These are phyloP conservation scores for Andrena flavipes DNA, from an alignment of 2,888 invertebrate species.

Conservation along the genomic window DNA sequence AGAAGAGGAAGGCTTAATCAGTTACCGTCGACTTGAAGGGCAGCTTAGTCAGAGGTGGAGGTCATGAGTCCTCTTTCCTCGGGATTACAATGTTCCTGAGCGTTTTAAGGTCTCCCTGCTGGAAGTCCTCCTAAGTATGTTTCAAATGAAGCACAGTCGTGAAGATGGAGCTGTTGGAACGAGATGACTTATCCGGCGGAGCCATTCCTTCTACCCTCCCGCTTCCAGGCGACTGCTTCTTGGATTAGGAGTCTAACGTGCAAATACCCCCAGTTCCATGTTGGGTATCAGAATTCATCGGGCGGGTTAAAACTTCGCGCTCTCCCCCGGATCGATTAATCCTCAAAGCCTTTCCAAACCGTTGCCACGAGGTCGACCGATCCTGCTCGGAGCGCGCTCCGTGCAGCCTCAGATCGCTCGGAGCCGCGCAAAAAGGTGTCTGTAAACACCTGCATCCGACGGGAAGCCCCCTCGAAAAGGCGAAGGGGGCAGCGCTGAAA, in stretches of 20 bases:
- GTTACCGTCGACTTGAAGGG: slow-evolving; percentile 17
- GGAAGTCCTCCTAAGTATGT: slow-evolving; percentile 7
- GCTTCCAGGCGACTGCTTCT: not conserved
- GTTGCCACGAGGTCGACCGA: slow-evolving; percentile 44
- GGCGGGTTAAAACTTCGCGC: not conserved
- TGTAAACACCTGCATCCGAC: slow-evolving; percentile 42
- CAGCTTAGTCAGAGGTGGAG: not conserved
- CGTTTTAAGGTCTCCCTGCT: not conserved
- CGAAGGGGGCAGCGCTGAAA: slow-evolving; percentile 19
- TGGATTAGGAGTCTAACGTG: not conserved
- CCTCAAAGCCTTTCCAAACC: slow-evolving; percentile 5
- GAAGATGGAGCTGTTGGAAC: not conserved
- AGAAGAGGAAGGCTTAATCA: slow-evolving; percentile 40
- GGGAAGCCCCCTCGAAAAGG: slow-evolving; percentile 22
- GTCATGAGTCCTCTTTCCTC: not conserved
- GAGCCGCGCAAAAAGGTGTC: slow-evolving; percentile 32
- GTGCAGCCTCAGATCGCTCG: slow-evolving; percentile 26
- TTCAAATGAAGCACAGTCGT: not conserved
- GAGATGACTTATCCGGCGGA: not conserved
- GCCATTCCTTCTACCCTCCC: not conserved
- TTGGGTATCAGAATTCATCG: not conserved
- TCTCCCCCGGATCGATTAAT: not conserved
- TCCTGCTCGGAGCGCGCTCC: not conserved
- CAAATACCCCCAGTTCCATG: not conserved
- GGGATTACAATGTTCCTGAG: slow-evolving; percentile 5